Conservation (phyloP, 1,140 invertebrate species). For the Samia ricini region DNA sequence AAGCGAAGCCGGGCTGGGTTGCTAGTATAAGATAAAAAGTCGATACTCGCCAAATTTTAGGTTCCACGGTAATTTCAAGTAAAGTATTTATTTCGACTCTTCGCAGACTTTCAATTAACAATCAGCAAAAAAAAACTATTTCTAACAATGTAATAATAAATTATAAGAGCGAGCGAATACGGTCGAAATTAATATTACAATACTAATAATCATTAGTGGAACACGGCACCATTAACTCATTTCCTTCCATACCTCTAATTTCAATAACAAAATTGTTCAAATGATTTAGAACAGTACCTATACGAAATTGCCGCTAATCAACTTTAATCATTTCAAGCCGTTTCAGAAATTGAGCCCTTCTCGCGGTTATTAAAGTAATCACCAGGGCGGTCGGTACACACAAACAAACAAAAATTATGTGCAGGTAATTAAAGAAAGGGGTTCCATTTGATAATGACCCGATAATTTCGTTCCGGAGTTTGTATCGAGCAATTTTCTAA, state of each 20-base stretch:
- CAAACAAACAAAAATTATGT: conserved; percentile 72
- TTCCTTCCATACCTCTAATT: conserved; percentile 1
- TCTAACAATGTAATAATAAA: neutral
- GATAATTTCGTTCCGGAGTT: conserved; percentile 60
- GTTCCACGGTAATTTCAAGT: too few species aligned
- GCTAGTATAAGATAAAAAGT: too few species aligned
- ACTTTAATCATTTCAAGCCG: conserved; percentile 59
- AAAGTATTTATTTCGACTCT: too few species aligned
- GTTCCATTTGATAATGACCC: conserved; percentile 68
- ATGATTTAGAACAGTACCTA: conserved; percentile 37
- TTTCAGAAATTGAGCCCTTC: conserved; percentile 54
- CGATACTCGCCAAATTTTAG: too few species aligned
- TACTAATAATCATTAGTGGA: neutral
- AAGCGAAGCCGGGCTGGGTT: too few species aligned
- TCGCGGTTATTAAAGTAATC: conserved; percentile 67
- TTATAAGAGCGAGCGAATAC: neutral
- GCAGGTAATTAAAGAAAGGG: conserved; percentile 74
- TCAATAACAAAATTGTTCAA: conserved; percentile 34
- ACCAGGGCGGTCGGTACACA: conserved; percentile 54
- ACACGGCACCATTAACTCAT: neutral
- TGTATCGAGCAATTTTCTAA: conserved; percentile 61
- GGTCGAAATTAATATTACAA: neutral
- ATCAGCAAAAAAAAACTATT: too few species aligned
- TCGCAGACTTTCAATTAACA: too few species aligned
- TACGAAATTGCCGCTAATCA: conserved; percentile 64